Evolutionary conservation across 2,888 invertebrate species (phyloP), one percentile per base, ranked within the genome.

Genomic region (Rotaria socialis): DNA sequence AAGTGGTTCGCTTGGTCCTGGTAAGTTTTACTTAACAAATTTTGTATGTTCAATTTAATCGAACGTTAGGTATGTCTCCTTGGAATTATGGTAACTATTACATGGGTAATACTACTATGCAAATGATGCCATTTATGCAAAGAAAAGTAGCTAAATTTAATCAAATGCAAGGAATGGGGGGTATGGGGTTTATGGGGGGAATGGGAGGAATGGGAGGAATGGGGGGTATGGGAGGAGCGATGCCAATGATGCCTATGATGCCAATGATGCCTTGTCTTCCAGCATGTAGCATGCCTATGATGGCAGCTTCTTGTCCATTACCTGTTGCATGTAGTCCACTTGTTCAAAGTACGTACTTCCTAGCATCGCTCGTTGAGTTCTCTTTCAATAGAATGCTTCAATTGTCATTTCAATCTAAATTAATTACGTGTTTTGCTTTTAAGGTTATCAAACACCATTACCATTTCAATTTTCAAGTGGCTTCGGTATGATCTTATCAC

Each of bases 1-100:
- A 52, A 16, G 52, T 52, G 35, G 35, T 10, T 24, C 14, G 5
- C 19, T 35, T 35, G 67, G 35, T 19, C 35, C 35, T 35, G 67
- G 67, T 67, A 41, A 35, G 6, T 67, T 67, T 19, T 19, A 52
- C 16, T 14, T 16, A 52, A 52, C 3, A 14, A 19, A 67, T 19
- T 1, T 16, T 19, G 14, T 67, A 35, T 27, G 19, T 41, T 50
- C 24, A n/a, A 24, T 22, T 47, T n/a, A 47, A 22, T 80, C 47
- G 47, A 80, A 47, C 43, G 22, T 11, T 8, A 27, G 43, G 43
- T 6, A 75, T 43, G 41, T 80, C 80, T 47, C 80, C 80, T 10
- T 80, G 47, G 80, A 80, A 80, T 47, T 80, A 80, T 80, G 80
- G 80, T 14, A 80, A 80, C 24, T 80, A 14, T n/a, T 80, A 47